Conservation (phyloP, 2,888 invertebrate genomes). For the Eristalis pertinax region DNA sequence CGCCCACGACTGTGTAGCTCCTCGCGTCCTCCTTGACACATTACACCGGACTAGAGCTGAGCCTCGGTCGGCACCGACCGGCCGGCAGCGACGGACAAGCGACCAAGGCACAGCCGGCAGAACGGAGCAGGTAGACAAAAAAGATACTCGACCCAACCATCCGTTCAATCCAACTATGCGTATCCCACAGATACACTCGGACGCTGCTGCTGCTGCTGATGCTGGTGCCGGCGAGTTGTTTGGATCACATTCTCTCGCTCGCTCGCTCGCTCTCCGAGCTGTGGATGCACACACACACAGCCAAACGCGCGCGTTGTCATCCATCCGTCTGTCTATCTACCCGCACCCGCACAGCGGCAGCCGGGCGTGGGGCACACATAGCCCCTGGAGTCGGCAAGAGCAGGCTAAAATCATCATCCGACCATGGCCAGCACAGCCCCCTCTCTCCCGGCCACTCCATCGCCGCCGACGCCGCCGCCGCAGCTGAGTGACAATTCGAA, state of each 20-base stretch:
- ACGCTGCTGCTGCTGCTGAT: neutral
- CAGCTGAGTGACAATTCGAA: conserved; percentile 62
- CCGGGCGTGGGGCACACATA: conserved; percentile 51
- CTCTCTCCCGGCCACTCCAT: neutral
- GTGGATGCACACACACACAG: neutral
- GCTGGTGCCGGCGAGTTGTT: conserved; percentile 20
- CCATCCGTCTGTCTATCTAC: conserved; percentile 23
- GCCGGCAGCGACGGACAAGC: neutral
- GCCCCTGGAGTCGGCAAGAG: conserved; percentile 50
- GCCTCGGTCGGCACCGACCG: conserved; percentile 46
- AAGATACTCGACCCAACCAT: conserved; percentile 41
- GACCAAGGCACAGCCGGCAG: conserved; percentile 33
- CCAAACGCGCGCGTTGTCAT: conserved; percentile 40
- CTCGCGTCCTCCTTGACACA: conserved; percentile 52
- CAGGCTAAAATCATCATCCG: conserved; percentile 59
- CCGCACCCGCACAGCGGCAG: conserved; percentile 19
- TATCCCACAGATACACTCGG: conserved; percentile 50
- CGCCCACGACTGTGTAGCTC: conserved; percentile 28
- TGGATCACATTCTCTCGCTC: conserved; percentile 43
- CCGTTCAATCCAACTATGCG: conserved; percentile 54
- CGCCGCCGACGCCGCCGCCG: conserved; percentile 10
- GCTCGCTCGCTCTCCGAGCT: conserved; percentile 54
- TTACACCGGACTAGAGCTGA: conserved; percentile 53
- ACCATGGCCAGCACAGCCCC: conserved; percentile 24
- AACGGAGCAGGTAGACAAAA: conserved; percentile 57